Evolutionary conservation across 2,888 invertebrate species (phyloP).

Genomic region (Drosophila koepferae): DNA sequence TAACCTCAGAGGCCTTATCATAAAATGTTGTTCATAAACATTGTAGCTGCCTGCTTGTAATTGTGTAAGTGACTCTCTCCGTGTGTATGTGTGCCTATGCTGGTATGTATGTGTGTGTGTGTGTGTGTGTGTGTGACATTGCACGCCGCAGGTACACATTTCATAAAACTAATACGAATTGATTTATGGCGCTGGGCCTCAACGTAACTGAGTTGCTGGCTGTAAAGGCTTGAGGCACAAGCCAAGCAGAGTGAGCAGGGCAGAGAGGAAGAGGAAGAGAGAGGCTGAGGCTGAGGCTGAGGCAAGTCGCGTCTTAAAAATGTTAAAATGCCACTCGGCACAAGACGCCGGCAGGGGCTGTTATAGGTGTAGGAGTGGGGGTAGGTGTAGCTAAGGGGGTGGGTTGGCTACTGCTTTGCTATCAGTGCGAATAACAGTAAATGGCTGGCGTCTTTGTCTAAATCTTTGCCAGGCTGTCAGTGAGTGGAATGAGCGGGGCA

Average conservation of each 20-base stretch:
- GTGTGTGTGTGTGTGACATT: constrained; percentile 36
- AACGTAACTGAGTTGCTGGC: constrained; percentile 40
- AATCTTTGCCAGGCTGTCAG: constrained; percentile 72
- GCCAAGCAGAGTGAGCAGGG: background rate
- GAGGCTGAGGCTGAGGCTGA: constrained; percentile 7
- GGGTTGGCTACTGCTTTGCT: constrained; percentile 57
- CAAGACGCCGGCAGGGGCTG: constrained; percentile 47
- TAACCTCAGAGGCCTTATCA: background rate
- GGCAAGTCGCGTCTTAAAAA: constrained; percentile 60
- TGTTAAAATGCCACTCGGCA: constrained; percentile 65
- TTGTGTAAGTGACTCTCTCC: constrained; percentile 1
- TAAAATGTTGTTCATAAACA: constrained; percentile 33
- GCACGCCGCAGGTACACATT: constrained; percentile 84
- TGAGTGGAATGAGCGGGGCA: background rate
- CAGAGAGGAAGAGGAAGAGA: background rate
- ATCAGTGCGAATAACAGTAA: constrained; percentile 59
- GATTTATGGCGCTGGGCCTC: constrained; percentile 79
- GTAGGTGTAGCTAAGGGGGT: background rate
- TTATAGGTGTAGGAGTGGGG: background rate
- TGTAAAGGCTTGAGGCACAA: constrained; percentile 69
- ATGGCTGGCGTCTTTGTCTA: constrained; percentile 67
- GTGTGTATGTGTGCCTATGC: constrained; percentile 22
- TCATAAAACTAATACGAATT: constrained; percentile 85
- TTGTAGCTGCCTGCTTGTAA: background rate
- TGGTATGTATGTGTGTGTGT: constrained; percentile 25